phyloP scores from a whole-genome alignment of 2,888 invertebrate genomes.

The Cryptus viduatorius region DNA sequence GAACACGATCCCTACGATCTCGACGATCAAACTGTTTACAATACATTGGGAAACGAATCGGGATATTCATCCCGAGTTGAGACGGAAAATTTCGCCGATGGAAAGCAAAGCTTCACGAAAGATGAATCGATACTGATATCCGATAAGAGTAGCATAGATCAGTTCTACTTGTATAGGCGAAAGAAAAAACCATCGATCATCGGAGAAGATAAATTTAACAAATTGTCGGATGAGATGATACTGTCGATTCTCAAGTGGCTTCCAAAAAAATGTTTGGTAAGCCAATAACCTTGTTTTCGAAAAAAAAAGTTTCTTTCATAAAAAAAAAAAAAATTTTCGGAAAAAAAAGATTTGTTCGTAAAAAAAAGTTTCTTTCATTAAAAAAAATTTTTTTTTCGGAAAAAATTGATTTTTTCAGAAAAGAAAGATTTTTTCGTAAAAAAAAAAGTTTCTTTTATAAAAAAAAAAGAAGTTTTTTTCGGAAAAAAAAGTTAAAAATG shows the following conservation, averaged over 20 bases:
- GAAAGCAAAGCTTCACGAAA: conserved; percentile 76
- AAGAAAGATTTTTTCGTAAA: neutral
- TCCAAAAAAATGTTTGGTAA: conserved; percentile 92
- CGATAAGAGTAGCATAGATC: conserved; percentile 79
- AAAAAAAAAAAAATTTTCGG: neutral
- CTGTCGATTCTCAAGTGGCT: conserved; percentile 93
- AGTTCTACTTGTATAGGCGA: conserved; percentile 79
- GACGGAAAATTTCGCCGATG: conserved; percentile 75
- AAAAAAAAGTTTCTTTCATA: too few species aligned
- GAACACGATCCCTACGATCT: conserved; percentile 74
- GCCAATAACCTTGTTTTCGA: conserved; percentile 78
- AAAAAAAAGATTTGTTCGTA: neutral
- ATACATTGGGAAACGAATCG: conserved; percentile 77
- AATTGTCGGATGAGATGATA: conserved; percentile 94
- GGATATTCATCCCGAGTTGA: conserved; percentile 80
- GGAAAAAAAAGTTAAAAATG: neutral
- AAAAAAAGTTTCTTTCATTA: neutral
- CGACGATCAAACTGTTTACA: conserved; percentile 75
- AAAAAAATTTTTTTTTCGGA: neutral
- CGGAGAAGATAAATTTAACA: conserved; percentile 89
- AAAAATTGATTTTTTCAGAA: neutral
- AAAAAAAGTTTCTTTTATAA: neutral
- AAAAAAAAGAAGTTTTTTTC: neutral
- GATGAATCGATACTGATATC: conserved; percentile 76
- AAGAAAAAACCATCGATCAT: conserved; percentile 82